A percentile compares a stretch with the other conserved stretches of the same genome.
Conservation (phyloP, 1,140 invertebrate species). For the Brachionus manjavacas region DNA sequence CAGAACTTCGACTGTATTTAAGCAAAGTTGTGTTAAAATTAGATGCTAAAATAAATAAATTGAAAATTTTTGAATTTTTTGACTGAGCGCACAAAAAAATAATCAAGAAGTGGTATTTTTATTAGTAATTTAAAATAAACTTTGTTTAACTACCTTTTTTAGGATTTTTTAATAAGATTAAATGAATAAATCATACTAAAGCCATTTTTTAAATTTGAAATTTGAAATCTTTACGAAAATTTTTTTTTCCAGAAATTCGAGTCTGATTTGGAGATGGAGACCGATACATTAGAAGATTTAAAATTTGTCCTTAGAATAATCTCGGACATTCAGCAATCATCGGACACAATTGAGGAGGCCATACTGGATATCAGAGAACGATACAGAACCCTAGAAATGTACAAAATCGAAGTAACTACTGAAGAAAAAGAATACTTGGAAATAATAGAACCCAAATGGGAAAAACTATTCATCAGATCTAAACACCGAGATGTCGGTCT, state of each 20-base stretch:
- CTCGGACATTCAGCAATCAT: slow-evolving; percentile 67
- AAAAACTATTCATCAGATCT: slow-evolving; percentile 53
- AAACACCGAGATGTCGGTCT: slow-evolving; percentile 57
- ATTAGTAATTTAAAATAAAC: no score
- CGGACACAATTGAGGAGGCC: slow-evolving; percentile 66
- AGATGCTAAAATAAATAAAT: no score
- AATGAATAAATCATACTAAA: no score
- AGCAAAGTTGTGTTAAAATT: no score
- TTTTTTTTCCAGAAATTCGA: slow-evolving; percentile 51
- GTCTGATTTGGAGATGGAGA: slow-evolving; percentile 54
- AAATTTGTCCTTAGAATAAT: slow-evolving; percentile 78
- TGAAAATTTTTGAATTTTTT: no score
- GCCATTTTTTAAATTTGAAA: no score
- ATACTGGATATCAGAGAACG: slow-evolving; percentile 66
- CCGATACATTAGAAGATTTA: slow-evolving; percentile 70
- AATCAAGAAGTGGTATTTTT: no score
- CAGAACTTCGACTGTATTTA: no score
- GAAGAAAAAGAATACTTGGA: slow-evolving; percentile 50
- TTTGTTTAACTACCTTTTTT: no score
- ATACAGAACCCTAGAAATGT: slow-evolving; percentile 57
- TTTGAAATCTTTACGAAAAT: no score
- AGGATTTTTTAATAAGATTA: no score
- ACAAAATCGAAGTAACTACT: slow-evolving; percentile 57
- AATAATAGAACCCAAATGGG: slow-evolving; percentile 52
- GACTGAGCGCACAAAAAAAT: no score